These are phyloP conservation scores for Oceanodroma tethys DNA, from an alignment of 2,113 vertebrate species.

Conservation along the genomic window DNA sequence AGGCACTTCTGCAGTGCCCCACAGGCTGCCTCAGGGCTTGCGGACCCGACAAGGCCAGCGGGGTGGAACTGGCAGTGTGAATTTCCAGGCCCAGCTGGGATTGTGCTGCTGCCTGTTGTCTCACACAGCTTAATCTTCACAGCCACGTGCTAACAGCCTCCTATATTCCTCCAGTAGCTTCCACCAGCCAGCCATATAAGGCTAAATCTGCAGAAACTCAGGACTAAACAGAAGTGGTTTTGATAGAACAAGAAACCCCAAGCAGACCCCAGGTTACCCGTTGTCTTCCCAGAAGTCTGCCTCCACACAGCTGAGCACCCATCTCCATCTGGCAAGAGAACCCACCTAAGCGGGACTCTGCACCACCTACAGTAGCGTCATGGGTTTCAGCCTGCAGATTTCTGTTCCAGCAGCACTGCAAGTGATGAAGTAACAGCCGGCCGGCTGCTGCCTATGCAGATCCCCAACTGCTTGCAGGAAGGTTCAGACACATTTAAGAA, in stretches of 20 bases:
- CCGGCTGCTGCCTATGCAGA: background rate
- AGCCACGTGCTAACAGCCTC: fast-evolving
- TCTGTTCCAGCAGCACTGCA: background rate
- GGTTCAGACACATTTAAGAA: background rate
- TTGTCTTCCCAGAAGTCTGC: background rate
- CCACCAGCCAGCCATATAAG: background rate
- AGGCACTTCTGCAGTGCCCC: background rate
- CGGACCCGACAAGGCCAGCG: background rate
- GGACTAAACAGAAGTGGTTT: background rate
- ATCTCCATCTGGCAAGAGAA: background rate
- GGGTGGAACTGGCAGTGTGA: background rate
- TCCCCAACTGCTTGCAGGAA: background rate
- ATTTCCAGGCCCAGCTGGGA: background rate
- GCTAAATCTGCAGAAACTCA: background rate
- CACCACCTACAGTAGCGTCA: background rate
- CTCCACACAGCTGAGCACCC: background rate
- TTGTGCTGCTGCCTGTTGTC: background rate
- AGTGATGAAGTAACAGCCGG: background rate
- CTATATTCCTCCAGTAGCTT: background rate
- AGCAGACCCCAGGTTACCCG: background rate
- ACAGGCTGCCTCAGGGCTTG: background rate
- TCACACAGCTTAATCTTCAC: background rate
- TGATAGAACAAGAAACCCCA: background rate
- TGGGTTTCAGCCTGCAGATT: background rate
- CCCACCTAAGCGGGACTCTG: background rate